Percentiles rank a stretch among this genome's conserved stretches.
These are phyloP conservation scores for Heteromyza rotundicornis DNA, from an alignment of 2,888 invertebrate genomes.

Conservation along the genomic window DNA sequence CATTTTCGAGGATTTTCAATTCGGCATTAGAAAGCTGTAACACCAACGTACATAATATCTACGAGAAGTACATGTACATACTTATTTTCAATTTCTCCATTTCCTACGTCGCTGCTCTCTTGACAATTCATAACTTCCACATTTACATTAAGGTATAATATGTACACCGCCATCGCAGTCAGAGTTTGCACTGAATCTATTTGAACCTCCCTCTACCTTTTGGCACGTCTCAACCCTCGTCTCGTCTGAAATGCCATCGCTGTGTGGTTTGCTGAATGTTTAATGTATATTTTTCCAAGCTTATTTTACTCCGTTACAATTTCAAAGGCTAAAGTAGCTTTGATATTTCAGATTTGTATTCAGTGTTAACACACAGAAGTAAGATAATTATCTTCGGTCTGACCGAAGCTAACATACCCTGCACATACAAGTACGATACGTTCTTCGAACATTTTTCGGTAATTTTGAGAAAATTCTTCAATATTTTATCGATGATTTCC, in stretches of 20 bases:
- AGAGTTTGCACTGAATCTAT: not conserved
- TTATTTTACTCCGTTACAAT: not conserved
- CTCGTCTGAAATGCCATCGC: not conserved
- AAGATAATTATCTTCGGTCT: too few species aligned
- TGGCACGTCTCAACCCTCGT: constrained; percentile 1
- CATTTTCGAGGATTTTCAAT: not conserved
- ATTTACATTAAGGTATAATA: too few species aligned
- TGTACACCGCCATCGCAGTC: too few species aligned
- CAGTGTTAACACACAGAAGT: too few species aligned
- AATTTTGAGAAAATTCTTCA: too few species aligned
- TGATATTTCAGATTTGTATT: too few species aligned
- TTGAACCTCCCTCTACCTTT: not conserved
- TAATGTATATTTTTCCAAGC: constrained; percentile 1
- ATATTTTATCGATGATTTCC: too few species aligned
- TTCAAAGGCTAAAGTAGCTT: not conserved
- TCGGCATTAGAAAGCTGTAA: not conserved
- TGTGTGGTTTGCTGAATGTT: constrained; percentile 9
- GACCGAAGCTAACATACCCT: too few species aligned
- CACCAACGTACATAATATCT: too few species aligned
- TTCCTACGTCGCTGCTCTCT: not conserved
- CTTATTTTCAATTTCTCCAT: not conserved
- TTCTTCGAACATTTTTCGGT: too few species aligned
- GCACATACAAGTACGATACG: too few species aligned
- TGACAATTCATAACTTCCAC: constrained; percentile 1
- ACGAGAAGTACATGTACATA: too few species aligned